Conservation (phyloP, 2,888 invertebrate species). For the Alviniconcha strummeri region DNA sequence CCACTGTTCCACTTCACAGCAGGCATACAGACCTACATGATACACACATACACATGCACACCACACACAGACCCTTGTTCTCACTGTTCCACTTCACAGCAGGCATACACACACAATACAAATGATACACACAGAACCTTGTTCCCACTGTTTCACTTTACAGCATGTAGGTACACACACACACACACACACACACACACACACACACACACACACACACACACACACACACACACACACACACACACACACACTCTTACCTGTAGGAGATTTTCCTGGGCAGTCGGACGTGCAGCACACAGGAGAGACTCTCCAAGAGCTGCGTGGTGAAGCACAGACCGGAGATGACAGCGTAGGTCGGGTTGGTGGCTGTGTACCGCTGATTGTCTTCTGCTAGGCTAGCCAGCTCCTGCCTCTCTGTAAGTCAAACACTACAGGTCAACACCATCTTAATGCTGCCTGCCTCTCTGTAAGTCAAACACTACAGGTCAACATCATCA, state of each 20-base stretch:
- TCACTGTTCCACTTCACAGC: no score
- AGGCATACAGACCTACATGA: no score
- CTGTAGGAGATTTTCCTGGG: slow-evolving; percentile 78
- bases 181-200: not conserved
- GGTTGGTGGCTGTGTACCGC: slow-evolving; percentile 73
- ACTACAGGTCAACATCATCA: no score
- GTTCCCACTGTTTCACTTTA: no score
- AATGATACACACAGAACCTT: no score
- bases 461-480: not conserved
- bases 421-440: not conserved
- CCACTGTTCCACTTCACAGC: no score
- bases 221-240: no score
- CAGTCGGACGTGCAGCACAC: slow-evolving; percentile 87
- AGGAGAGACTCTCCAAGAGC: slow-evolving; percentile 86
- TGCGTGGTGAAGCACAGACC: slow-evolving; percentile 91
- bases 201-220: not conserved
- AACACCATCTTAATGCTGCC: not conserved
- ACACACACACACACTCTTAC: slow-evolving; percentile 40
- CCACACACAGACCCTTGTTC: no score
- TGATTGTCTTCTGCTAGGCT: slow-evolving; percentile 3
- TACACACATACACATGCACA: no score
- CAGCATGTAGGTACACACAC: not conserved
- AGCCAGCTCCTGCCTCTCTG: slow-evolving; percentile 14
- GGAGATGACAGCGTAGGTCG: slow-evolving; percentile 84
- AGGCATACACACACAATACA: no score